Evolutionary conservation across 2,113 vertebrate genomes (phyloP), one percentile per base, ranked within the genome.

Genomic region (Saimiri boliviensis): DNA sequence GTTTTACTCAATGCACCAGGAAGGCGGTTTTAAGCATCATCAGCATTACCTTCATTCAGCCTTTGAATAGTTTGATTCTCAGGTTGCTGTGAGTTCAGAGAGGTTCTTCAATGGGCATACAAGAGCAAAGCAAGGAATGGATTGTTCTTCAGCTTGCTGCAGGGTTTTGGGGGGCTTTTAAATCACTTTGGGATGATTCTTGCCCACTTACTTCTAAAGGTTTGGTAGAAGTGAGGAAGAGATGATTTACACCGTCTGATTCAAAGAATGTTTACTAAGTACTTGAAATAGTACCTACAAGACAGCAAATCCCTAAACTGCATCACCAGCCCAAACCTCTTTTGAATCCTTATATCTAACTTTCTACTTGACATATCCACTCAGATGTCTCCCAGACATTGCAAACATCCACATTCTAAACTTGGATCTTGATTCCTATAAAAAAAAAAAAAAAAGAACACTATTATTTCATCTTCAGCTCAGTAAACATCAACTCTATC

Each of bases 11-110:
- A 45, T 49, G 68, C 40, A 16, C 23, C 20, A 23, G 79, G 16
- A n/a, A 94, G 94, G 89, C 42, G 1, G 54, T 82, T 85, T 79
- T 0, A 8, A 86, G 19, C 42, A 49, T 35, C 58, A 0, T 76
- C 25, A 32, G 47, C n/a, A 30, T 93, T 81, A 35, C 79, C 89
- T 92, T 88, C 96, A 94, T 97, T 94, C 68, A 81, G 52, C 45
- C 85, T 76, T n/a, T 37, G n/a, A 84, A 96, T 89, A 66, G 74
- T 27, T 16, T 30, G 60, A 84, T 93, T 91, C 70, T 52, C 45
- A 17, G 79, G 73, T 89, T 89, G 40, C 76, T 89, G 30, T 27
- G 91, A 91, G 91, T 94, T 82, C 86, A 23, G 71, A 96, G 87
- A 82, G 87, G 30, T 60, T 96, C 92, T 93, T 96, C 92, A 95